A percentile compares a stretch with the other conserved stretches of the same genome.
Evolutionary conservation across 2,113 vertebrate species (phyloP).

Genomic region (Empidonax alnorum): DNA sequence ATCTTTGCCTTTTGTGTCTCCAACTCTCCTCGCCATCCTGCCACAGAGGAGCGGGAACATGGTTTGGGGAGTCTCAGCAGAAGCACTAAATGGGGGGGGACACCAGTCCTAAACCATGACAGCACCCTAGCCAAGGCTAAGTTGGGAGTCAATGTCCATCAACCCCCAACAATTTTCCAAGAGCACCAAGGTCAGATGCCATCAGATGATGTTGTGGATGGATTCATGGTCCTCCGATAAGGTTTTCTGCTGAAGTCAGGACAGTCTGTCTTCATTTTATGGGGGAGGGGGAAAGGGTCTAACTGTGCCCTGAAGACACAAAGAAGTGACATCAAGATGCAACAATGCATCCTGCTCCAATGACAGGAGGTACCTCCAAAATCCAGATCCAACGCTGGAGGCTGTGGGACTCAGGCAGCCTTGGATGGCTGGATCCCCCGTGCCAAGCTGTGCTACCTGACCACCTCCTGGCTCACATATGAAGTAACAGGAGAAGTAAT

Average conservation of each 20-base stretch:
- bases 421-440: neutral
- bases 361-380: neutral
- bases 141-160: neutral
- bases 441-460: neutral
- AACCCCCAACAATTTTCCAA: fast-evolving
- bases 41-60: neutral
- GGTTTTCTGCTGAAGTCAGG: neutral
- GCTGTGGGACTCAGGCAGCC: neutral
- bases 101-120: neutral
- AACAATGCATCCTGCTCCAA: fast-evolving
- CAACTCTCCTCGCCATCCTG: neutral
- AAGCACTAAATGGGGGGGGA: neutral
- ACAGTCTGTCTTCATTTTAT: neutral
- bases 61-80: neutral
- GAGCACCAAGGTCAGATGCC: neutral
- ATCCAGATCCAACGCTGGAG: fast-evolving
- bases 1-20: neutral
- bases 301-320: neutral
- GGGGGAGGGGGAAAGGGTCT: neutral
- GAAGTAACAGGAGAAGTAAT: neutral
- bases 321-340: neutral
- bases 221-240: neutral
- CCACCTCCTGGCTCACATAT: neutral
- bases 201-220: fast-evolving
- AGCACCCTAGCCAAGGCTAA: neutral